Conservation (phyloP, 2,888 invertebrate genomes). For the Rhamphomyia laevipes region DNA sequence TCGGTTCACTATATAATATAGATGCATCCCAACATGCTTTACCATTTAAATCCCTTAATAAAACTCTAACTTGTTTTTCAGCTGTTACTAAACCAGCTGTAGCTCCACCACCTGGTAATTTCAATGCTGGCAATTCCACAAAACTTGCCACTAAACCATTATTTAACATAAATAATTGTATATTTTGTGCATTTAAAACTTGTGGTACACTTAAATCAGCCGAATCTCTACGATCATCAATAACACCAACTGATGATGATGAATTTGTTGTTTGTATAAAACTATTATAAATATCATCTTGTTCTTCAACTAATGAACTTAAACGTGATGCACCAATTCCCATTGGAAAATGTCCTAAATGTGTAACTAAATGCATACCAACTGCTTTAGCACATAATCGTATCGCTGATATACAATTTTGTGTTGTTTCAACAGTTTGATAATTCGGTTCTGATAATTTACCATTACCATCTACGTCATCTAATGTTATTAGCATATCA, state of each 20-base stretch:
- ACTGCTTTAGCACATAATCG: conserved; percentile 45
- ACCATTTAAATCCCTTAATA: conserved; percentile 82
- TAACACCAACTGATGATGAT: conserved; percentile 5
- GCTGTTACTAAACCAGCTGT: conserved; percentile 68
- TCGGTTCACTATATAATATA: conserved; percentile 70
- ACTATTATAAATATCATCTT: conserved; percentile 58
- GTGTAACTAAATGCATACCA: conserved; percentile 77
- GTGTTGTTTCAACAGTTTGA: conserved; percentile 36
- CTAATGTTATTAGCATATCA: conserved; percentile 33
- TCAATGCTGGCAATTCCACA: conserved; percentile 76
- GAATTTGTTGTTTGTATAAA: conserved; percentile 6
- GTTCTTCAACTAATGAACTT: conserved; percentile 82
- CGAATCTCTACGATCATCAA: conserved; percentile 27
- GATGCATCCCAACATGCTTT: conserved; percentile 96
- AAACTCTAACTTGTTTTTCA: conserved; percentile 71
- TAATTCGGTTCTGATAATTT: conserved; percentile 28
- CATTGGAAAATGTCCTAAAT: conserved; percentile 90
- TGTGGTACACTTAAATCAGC: conserved; percentile 67
- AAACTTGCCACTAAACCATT: conserved; percentile 74
- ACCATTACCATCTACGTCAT: conserved; percentile 30
- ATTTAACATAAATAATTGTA: conserved; percentile 75
- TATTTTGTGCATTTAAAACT: conserved; percentile 72
- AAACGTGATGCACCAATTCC: conserved; percentile 79
- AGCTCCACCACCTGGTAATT: conserved; percentile 65
- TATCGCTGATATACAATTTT: conserved; percentile 44